Percentiles rank a stretch among this genome's conserved stretches.
These are phyloP conservation scores for Cactoblastis cactorum DNA, from an alignment of 2,888 invertebrate species.

Conservation along the genomic window DNA sequence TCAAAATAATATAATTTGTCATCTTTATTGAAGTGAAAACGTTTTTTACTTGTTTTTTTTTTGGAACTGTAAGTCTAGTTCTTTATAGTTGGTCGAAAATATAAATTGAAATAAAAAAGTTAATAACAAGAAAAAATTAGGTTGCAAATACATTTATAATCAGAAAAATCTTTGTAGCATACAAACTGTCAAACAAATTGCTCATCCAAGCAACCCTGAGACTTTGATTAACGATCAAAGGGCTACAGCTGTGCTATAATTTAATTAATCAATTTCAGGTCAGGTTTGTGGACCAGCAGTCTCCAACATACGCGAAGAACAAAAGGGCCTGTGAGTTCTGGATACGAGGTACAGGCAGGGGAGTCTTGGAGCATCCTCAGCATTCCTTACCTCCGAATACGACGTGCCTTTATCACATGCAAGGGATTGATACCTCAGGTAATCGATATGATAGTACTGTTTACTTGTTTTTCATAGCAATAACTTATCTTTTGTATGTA, in stretches of 20 bases:
- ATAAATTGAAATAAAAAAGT: too few relatives aligned
- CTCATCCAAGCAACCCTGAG: slow-evolving; percentile 22
- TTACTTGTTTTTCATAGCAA: too few relatives aligned
- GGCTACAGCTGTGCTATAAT: slow-evolving; percentile 36
- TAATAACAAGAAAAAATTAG: too few relatives aligned
- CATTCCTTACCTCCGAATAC: slow-evolving; percentile 93
- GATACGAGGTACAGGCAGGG: slow-evolving; percentile 88
- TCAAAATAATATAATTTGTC: too few relatives aligned
- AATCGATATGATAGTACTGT: neutral
- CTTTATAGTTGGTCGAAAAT: too few relatives aligned
- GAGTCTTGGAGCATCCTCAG: slow-evolving; percentile 89
- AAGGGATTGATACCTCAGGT: slow-evolving; percentile 79
- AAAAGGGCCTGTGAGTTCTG: slow-evolving; percentile 92
- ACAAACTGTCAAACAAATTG: slow-evolving; percentile 3
- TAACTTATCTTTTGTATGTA: too few relatives aligned
- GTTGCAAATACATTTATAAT: too few relatives aligned
- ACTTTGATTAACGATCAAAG: slow-evolving; percentile 30
- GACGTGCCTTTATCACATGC: slow-evolving; percentile 92
- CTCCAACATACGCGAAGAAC: slow-evolving; percentile 90
- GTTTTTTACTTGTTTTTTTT: too few relatives aligned
- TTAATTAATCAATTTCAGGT: slow-evolving; percentile 80
- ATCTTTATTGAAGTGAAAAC: too few relatives aligned
- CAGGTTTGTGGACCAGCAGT: slow-evolving; percentile 90
- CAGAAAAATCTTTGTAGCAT: too few relatives aligned
- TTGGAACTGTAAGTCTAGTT: too few relatives aligned